These are phyloP conservation scores for Microctenopoma lineatum DNA, from an alignment of 2,797 vertebrate genomes.

Conservation along the genomic window DNA sequence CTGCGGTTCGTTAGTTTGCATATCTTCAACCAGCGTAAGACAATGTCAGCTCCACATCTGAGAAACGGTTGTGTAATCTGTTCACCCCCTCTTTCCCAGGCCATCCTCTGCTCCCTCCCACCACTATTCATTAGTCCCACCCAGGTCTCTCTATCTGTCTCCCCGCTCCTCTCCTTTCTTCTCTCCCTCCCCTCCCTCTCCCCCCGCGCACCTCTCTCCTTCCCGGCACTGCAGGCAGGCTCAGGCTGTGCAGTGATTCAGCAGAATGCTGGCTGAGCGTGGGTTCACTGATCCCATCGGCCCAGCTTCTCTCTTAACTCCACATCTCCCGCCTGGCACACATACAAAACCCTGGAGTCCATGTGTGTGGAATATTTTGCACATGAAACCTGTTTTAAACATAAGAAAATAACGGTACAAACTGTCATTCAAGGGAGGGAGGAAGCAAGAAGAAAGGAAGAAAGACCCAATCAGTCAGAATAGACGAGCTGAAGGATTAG, in stretches of 20 bases:
- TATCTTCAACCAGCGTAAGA: background rate
- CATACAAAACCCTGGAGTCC: background rate
- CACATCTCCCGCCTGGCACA: conserved; percentile 52
- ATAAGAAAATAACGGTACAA: background rate
- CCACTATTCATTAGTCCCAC: conserved; percentile 25
- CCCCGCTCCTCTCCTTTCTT: conserved; percentile 3
- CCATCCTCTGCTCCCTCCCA: conserved; percentile 39
- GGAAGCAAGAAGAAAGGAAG: conserved; percentile 15
- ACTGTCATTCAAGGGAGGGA: background rate
- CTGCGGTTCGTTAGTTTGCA: background rate
- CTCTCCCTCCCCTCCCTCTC: background rate
- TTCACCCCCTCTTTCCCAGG: conserved; percentile 50
- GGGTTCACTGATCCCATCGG: conserved; percentile 60
- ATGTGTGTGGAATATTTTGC: conserved; percentile 1
- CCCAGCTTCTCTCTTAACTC: conserved; percentile 63
- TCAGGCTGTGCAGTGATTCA: conserved; percentile 75
- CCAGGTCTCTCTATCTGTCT: conserved; percentile 33
- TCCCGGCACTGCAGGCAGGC: conserved; percentile 50
- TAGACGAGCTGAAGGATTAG: conserved; percentile 70
- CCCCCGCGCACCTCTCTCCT: conserved; percentile 7
- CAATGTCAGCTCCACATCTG: conserved; percentile 12
- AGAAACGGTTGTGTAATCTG: conserved; percentile 19
- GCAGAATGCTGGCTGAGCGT: conserved; percentile 72
- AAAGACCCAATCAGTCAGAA: conserved; percentile 71
- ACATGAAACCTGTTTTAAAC: background rate